Evolutionary conservation across 2,888 invertebrate species (phyloP).

Genomic region (Dynastes tityus): DNA sequence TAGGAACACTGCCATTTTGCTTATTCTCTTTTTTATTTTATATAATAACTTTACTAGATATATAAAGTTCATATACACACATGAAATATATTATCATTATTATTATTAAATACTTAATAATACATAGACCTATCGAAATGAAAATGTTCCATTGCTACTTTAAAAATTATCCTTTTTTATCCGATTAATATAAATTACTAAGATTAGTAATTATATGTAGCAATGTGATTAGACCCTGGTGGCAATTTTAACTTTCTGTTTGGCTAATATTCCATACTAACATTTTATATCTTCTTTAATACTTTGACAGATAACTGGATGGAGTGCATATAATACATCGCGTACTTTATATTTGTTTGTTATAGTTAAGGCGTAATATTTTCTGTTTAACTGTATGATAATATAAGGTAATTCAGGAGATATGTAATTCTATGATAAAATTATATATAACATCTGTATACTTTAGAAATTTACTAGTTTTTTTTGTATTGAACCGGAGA

Average conservation of each 20-base stretch:
- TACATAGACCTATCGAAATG: background rate
- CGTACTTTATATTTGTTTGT: background rate
- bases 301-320: constrained; percentile 19
- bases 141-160: constrained; percentile 1
- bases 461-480: too few relatives aligned
- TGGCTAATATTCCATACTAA: constrained; percentile 1
- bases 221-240: background rate
- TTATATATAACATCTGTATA: background rate
- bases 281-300: constrained; percentile 19
- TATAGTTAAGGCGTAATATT: constrained; percentile 3
- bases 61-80: constrained; percentile 1
- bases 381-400: background rate
- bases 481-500: too few relatives aligned
- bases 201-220: constrained; percentile 6
- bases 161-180: background rate
- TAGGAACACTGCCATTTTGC: constrained; percentile 22
- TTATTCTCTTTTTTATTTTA: background rate
- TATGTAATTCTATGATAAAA: constrained; percentile 21
- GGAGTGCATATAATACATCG: constrained; percentile 21
- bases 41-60: constrained; percentile 20
- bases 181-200: background rate
- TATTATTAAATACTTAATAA: constrained; percentile 9
- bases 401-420: background rate
- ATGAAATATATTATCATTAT: background rate
- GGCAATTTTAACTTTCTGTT: background rate